Conservation (phyloP, 2,888 invertebrate genomes). For the Stegophylla sp. region DNA sequence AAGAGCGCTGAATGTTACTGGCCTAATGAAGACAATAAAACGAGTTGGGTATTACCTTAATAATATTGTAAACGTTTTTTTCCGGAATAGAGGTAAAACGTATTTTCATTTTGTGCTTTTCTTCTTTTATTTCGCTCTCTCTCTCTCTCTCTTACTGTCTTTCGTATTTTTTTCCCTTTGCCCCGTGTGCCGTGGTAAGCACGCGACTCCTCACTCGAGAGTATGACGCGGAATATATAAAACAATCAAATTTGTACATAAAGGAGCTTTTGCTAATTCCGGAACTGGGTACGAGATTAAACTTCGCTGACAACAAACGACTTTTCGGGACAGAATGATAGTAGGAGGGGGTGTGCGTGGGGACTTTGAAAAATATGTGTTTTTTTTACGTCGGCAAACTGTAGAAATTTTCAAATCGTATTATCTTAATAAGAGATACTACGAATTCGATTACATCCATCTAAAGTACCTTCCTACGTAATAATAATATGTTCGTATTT, state of each 20-base stretch:
- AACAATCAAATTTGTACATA: conserved; percentile 56
- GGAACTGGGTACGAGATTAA: conserved; percentile 46
- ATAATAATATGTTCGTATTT: neutral
- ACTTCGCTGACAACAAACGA: conserved; percentile 42
- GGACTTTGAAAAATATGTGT: conserved; percentile 22
- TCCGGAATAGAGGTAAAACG: conserved; percentile 14
- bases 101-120: conserved; percentile 28
- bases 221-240: conserved; percentile 1
- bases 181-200: no score
- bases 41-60: conserved; percentile 53
- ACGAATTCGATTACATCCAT: neutral
- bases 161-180: neutral
- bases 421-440: conserved; percentile 9
- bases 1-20: conserved; percentile 18
- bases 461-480: no score
- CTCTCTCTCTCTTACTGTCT: no score
- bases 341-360: no score
- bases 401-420: neutral
- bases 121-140: no score
- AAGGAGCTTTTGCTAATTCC: conserved; percentile 48
- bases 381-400: conserved; percentile 4
- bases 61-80: conserved; percentile 52
- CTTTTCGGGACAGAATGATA: neutral
- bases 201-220: neutral
- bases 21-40: conserved; percentile 57